Evolutionary conservation across 2,113 vertebrate species (phyloP), one percentile per base, ranked within the genome.

Genomic region (Nannospalax galili): DNA sequence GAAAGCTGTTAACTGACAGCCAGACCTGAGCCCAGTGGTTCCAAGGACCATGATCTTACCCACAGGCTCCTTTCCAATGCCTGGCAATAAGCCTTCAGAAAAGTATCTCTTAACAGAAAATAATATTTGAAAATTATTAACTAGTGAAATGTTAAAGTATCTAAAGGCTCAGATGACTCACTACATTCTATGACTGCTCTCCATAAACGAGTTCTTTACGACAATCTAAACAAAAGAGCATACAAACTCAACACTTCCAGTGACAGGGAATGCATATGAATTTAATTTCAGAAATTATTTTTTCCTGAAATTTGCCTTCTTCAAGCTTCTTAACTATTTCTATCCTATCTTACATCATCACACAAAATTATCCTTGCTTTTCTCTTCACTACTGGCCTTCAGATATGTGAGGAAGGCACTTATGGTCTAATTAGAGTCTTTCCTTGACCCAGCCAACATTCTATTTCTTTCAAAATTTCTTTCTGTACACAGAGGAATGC

Each of bases 241-340:
- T n/a, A 64, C 16, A 90, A 17, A 79, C 69, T 45, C 88, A 16
- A 60, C 15, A 88, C 16, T n/a, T 62, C 35, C 72, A 92, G 37
- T 37, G 75, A 56, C n/a, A 62, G 40, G 40, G 24, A 96, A 70
- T 35, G 69, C 45, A 88, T 48, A 90, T 30, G 72, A n/a, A 85
- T 93, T 92, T 74, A 92, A 91, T 91, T 94, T 82, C 75, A 88
- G 30, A 94, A 92, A 81, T 81, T 74, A 79, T 72, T 78, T 84
- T 87, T 77, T 45, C 32, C 35, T 92, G 19, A 77, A 85, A 84
- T 91, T 26, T 65, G 3, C 22, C 20, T 92, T 28, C 42, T 72
- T 84, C 58, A 72, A 75, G 7, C 42, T 85, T 97, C 73, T 60
- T 67, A 35, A 10, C 20, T 91, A 72, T 90, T 85, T 69, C 74